These are phyloP conservation scores for Tapirus terrestris DNA, from an alignment of 2,113 vertebrate genomes.

Conservation along the genomic window DNA sequence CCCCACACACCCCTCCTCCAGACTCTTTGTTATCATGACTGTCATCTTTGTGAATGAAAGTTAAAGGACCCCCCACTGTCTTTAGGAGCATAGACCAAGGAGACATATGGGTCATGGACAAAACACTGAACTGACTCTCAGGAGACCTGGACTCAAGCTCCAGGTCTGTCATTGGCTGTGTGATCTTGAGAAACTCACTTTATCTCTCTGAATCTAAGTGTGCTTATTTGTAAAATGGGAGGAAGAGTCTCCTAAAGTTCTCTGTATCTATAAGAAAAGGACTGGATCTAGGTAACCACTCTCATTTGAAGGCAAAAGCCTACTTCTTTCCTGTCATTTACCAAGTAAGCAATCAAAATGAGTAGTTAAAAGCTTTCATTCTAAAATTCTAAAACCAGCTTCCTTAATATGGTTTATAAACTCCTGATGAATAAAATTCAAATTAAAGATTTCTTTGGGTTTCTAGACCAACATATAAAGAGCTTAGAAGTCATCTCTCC, in stretches of 20 bases:
- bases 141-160: not conserved
- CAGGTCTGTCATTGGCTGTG: not conserved
- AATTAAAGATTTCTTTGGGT: not conserved
- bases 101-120: too few relatives aligned
- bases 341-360: not conserved
- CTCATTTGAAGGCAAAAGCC: not conserved
- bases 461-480: not conserved
- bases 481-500: not conserved
- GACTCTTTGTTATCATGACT: not conserved
- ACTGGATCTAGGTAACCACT: not conserved
- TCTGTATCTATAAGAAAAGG: not conserved
- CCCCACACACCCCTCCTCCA: not conserved
- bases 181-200: constrained; percentile 12
- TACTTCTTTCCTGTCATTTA: not conserved
- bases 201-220: not conserved
- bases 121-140: not conserved
- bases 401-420: not conserved
- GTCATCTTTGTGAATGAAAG: not conserved
- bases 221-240: not conserved
- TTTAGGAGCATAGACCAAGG: not conserved
- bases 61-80: not conserved
- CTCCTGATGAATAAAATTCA: not conserved
- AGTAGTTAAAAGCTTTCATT: not conserved
- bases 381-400: not conserved
- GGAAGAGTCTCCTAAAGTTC: not conserved